These are phyloP conservation scores for Syrphus vitripennis DNA, from an alignment of 2,888 invertebrate genomes.

Conservation along the genomic window DNA sequence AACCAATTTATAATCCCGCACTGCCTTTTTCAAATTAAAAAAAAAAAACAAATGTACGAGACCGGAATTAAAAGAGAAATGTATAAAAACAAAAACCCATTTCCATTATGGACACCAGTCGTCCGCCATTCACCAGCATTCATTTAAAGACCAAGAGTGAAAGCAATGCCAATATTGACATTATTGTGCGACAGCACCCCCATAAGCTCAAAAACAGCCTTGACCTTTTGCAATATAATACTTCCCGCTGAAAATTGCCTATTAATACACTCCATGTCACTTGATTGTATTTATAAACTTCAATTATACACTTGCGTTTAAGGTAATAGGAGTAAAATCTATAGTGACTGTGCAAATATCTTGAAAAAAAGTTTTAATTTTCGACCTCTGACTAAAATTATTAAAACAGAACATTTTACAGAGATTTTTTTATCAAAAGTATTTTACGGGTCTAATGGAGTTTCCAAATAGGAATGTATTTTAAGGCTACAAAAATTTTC, in stretches of 20 bases:
- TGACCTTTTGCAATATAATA: conserved; percentile 37
- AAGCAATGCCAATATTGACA: conserved; percentile 43
- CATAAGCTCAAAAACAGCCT: conserved; percentile 25
- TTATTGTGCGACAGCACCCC: background rate
- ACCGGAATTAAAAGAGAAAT: background rate
- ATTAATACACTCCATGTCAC: background rate
- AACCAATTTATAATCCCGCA: background rate
- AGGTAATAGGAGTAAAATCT: no score
- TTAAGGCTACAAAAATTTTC: no score
- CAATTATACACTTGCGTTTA: background rate
- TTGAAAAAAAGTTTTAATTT: no score
- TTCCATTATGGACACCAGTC: background rate
- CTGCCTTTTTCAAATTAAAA: background rate
- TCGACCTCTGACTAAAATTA: no score
- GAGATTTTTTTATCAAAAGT: no score
- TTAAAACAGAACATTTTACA: no score
- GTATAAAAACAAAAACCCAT: background rate
- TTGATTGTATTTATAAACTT: background rate
- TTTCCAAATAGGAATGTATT: no score
- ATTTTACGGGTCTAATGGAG: no score
- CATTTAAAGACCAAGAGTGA: background rate
- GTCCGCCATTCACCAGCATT: background rate
- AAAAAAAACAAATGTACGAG: background rate
- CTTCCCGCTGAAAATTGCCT: conserved; percentile 17
- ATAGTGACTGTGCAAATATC: no score